phyloP scores from a whole-genome alignment of 2,888 invertebrate genomes.

The Zhuqinia jingwanae region DNA sequence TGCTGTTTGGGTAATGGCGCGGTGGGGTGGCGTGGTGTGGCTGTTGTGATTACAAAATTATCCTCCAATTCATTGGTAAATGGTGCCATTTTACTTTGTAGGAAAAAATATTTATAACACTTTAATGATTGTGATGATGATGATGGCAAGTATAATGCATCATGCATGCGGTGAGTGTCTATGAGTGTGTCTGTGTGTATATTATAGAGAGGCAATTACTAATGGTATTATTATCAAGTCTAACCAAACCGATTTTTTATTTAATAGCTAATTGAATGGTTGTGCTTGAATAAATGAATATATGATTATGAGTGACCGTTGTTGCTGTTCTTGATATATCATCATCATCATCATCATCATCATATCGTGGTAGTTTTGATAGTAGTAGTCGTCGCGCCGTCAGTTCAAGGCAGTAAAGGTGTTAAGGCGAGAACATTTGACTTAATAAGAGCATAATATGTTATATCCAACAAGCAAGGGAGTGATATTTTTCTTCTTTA shows the following conservation, averaged over 20 bases:
- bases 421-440: conserved; percentile 55
- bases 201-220: background rate
- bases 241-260: conserved; percentile 44
- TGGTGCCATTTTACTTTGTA: background rate
- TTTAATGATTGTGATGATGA: background rate
- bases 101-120: background rate
- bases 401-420: conserved; percentile 55
- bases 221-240: conserved; percentile 34
- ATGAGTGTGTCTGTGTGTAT: too few relatives aligned
- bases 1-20: background rate
- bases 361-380: too few relatives aligned
- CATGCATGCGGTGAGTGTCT: too few relatives aligned
- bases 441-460: background rate
- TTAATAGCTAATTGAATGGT: conserved; percentile 64
- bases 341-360: conserved; percentile 40
- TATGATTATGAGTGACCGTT: conserved; percentile 17
- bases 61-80: conserved; percentile 23
- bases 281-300: conserved; percentile 52
- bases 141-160: too few relatives aligned
- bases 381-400: too few relatives aligned
- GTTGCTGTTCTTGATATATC: background rate
- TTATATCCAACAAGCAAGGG: background rate
- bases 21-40: background rate
- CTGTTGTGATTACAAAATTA: conserved; percentile 38
- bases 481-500: background rate